These are phyloP conservation scores for Tanytarsus gracilentus DNA, from an alignment of 2,888 invertebrate species.

Conservation along the genomic window DNA sequence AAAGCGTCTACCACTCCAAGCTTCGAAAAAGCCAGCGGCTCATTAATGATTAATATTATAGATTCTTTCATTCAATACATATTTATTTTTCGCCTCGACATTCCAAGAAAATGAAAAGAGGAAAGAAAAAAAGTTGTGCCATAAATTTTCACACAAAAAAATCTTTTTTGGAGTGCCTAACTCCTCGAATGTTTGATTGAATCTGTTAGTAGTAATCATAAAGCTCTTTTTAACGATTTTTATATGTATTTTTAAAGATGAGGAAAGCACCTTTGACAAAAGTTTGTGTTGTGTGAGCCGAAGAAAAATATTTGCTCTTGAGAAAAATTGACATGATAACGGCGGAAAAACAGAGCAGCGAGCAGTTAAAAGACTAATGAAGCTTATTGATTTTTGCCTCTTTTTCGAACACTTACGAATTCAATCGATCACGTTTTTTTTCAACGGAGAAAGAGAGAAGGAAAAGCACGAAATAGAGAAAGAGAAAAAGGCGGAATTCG, in stretches of 20 bases:
- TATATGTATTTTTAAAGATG: conserved; percentile 10
- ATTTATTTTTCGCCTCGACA: too few species aligned
- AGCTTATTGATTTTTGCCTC: conserved; percentile 8
- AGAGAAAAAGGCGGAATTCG: background rate
- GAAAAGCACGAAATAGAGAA: background rate
- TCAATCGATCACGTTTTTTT: conserved; percentile 14
- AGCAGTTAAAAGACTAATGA: background rate
- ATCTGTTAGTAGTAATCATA: too few species aligned
- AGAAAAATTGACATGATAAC: background rate
- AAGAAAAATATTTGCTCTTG: background rate
- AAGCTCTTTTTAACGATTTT: conserved; percentile 9
- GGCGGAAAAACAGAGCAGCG: background rate
- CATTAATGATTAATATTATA: too few species aligned
- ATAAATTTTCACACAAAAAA: too few species aligned
- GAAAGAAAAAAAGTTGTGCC: too few species aligned
- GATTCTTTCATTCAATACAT: too few species aligned
- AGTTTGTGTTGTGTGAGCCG: too few species aligned
- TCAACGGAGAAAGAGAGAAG: background rate
- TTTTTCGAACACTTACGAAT: conserved; percentile 11
- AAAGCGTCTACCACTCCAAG: too few species aligned
- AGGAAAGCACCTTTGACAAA: background rate
- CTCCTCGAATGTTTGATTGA: too few species aligned
- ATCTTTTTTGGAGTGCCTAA: too few species aligned
- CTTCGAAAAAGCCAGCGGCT: too few species aligned
- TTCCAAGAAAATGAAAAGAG: too few species aligned